Evolutionary conservation across 92 coral and sea anemone genomes (phyloP), one percentile per base, ranked within the genome.

Genomic region (Zoanthus solanderi): DNA sequence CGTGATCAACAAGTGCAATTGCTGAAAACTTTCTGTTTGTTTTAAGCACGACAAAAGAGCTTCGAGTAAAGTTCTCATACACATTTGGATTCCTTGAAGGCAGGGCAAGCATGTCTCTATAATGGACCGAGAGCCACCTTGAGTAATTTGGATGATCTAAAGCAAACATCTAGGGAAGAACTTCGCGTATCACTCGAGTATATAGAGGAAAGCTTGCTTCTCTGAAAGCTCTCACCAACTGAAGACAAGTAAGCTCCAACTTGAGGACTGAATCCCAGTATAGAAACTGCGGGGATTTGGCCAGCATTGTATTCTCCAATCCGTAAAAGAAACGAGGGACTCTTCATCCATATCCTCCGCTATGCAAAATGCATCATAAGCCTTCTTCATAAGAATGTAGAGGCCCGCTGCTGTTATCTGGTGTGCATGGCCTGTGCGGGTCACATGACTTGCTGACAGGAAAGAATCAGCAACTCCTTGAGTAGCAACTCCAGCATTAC

Each of bases 111-210:
- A 88, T 78, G 50, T 84, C 87, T 58, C 90, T 48, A 54, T 87
- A 87, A 74, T 93, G 95, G 31, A 93, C 93, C 23, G 95, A 77
- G 58, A 93, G 91, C 94, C 88, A 84, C 45, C 93, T 72, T 32
- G 88, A 87, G 34, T 93, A 93, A 89, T 92, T 90, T 5, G 73
- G 74, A n/a, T 88, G 90, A 50, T 90, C 89, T 86, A 89, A 58
- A 7, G 93, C 93, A 87, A 94, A 89, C 91, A 94, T 45, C 90
- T 93, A 89, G 34, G 91, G 93, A 58, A 91, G 78, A 68, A 91
- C 46, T 86, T 87, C 87, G 65, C 86, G 75, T 58, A 47, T 89
- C 77, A 30, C 89, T 66, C 67, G 42, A 34, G 84, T 88, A 66
- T 91, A 94, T 48, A 91, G 71, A 16, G 89, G 12, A 58, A 91